Evolutionary conservation across 2,888 invertebrate species (phyloP), one percentile per base, ranked within the genome.

Genomic region (Fragum whitleyi): DNA sequence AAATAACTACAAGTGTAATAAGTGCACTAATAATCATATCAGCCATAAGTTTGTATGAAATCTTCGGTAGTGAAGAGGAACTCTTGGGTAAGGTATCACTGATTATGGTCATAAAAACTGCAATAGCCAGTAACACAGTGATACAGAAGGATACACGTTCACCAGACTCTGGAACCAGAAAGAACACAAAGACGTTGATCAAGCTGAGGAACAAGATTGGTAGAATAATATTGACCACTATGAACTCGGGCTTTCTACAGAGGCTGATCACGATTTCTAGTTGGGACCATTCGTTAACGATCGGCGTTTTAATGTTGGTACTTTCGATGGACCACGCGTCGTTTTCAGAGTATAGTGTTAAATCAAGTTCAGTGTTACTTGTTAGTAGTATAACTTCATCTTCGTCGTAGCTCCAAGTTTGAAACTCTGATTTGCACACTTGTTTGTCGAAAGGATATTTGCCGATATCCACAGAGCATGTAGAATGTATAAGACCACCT

Each of bases 11-110:
- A 11, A 83, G 19, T 1, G 77, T 80, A 26, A 83, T 82, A 14
- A 87, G 36, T 7, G 87, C 79, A 74, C 87, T 87, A 47, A 85
- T 73, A 0, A 84, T 74, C 76, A 87, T 59, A 69, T 83, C 83
- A 5, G 79, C 70, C 42, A 47, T 47, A 5, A 47, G 47, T n/a
- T 47, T 47, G 47, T 47, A 47, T 3, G 47, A 47, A 14, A 47
- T 19, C 47, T 47, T 47, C 47, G 47, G 47, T 9, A 47, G 47
- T 3, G 47, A 16, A 16, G 47, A 47, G 2, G 47, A 47, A 14
- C 47, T 47, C 47, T 47, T 47, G 7, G 47, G 47, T 47, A 47
- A n/a, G 2, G 47, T 47, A 16, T 47, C 47, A 14, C 47, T 47
- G 5, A 47, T 47, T 2, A 81, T 85, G 0, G 87, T 87, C 71